Conservation (phyloP, 2,888 invertebrate genomes). For the Operophtera brumata region DNA sequence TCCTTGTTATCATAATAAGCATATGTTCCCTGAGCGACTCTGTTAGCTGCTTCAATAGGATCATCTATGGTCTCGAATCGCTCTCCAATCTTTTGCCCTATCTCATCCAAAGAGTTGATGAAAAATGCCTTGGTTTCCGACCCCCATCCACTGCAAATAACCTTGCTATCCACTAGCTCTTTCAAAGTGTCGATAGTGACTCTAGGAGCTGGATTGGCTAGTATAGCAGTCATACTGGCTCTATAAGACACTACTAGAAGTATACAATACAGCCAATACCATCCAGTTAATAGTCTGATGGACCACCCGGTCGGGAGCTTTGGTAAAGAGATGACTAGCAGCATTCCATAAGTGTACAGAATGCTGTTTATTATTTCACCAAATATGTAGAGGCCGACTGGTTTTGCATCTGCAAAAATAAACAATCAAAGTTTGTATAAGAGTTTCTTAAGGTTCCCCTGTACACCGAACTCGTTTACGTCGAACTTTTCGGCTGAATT, state of each 20-base stretch:
- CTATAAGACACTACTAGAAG: constrained; percentile 89
- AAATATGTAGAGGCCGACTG: constrained; percentile 84
- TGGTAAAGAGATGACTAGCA: constrained; percentile 88
- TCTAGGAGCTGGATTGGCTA: constrained; percentile 88
- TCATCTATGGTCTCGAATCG: constrained; percentile 83
- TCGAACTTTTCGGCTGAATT: too few species aligned
- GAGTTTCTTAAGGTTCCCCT: too few species aligned
- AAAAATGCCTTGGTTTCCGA: constrained; percentile 86
- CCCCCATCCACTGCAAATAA: constrained; percentile 87
- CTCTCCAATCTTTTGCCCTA: constrained; percentile 83
- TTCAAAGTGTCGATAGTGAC: constrained; percentile 89
- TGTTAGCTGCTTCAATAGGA: constrained; percentile 82
- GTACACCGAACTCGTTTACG: too few species aligned
- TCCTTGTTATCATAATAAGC: constrained; percentile 91
- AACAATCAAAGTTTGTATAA: background rate
- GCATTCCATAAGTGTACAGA: constrained; percentile 90
- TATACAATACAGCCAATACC: constrained; percentile 93
- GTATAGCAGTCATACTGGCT: constrained; percentile 91
- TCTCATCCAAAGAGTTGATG: constrained; percentile 83
- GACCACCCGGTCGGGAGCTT: constrained; percentile 90
- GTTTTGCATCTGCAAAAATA: constrained; percentile 61
- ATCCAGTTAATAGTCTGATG: constrained; percentile 88
- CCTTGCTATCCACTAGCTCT: constrained; percentile 83
- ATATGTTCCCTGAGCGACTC: constrained; percentile 85
- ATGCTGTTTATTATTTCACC: constrained; percentile 86